Evolutionary conservation across 2,888 invertebrate genomes (phyloP).

Genomic region (Macropis europaea): DNA sequence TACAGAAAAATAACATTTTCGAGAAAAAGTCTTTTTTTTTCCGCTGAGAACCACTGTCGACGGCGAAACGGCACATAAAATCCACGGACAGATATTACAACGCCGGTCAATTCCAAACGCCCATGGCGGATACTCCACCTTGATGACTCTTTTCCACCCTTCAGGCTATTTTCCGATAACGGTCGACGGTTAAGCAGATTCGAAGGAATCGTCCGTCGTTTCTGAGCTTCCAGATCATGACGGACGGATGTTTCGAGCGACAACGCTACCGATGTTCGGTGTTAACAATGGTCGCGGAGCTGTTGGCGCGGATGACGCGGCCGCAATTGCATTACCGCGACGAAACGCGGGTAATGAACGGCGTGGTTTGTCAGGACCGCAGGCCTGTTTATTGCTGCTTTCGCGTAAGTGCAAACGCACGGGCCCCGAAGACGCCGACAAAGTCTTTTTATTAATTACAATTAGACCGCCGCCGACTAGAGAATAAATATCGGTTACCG

Average conservation of each 20-base stretch:
- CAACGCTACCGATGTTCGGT: too few relatives aligned
- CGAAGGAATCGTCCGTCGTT: too few relatives aligned
- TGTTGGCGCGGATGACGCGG: constrained; percentile 11
- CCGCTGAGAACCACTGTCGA: constrained; percentile 54
- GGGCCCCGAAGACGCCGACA: constrained; percentile 71
- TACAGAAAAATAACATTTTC: background rate
- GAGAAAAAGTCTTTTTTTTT: too few relatives aligned
- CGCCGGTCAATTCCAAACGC: constrained; percentile 61
- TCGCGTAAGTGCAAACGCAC: constrained; percentile 73
- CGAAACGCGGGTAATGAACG: constrained; percentile 62
- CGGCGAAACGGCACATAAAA: constrained; percentile 64
- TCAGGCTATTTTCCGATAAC: too few relatives aligned
- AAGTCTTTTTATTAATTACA: constrained; percentile 77
- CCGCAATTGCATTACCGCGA: constrained; percentile 56
- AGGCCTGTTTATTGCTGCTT: constrained; percentile 72
- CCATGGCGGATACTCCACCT: constrained; percentile 45
- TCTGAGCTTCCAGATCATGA: too few relatives aligned
- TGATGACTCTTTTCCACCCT: constrained; percentile 14
- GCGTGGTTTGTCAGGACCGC: constrained; percentile 54
- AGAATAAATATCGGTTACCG: constrained; percentile 78
- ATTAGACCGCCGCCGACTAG: constrained; percentile 73
- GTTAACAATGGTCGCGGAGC: background rate
- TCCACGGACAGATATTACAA: constrained; percentile 59
- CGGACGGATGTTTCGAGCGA: too few relatives aligned
- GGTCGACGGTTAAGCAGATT: too few relatives aligned